Evolutionary conservation across 2,888 invertebrate species (phyloP).

Genomic region (Cheilosia variabilis): DNA sequence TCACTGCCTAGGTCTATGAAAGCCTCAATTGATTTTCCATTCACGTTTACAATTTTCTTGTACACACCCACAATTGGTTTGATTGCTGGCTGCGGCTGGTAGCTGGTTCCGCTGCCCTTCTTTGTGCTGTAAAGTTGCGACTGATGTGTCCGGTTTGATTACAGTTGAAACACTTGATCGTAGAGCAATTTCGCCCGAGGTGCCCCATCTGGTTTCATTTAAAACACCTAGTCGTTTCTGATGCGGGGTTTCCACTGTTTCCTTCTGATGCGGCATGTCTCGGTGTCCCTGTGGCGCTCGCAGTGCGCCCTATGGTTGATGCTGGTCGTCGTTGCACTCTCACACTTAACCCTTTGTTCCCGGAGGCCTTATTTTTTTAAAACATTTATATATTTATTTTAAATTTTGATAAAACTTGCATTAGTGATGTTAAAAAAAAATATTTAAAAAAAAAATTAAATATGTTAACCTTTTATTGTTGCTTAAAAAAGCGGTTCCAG

Average conservation of each 20-base stretch:
- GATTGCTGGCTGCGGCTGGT: not conserved
- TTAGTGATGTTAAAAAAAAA: too few relatives aligned
- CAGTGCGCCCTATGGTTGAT: too few relatives aligned
- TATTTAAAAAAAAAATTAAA: too few relatives aligned
- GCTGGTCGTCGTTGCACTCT: too few relatives aligned
- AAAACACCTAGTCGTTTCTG: not conserved
- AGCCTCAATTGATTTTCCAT: slow-evolving; percentile 4
- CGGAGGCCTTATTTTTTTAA: too few relatives aligned
- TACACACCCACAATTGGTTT: slow-evolving; percentile 3
- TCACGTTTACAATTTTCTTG: slow-evolving; percentile 15
- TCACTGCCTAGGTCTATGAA: slow-evolving; percentile 31
- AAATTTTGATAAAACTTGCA: too few relatives aligned
- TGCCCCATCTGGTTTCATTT: slow-evolving; percentile 20
- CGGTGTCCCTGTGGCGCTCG: too few relatives aligned
- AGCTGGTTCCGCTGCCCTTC: not conserved
- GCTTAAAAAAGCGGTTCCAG: too few relatives aligned
- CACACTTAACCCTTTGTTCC: too few relatives aligned
- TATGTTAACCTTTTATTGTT: too few relatives aligned
- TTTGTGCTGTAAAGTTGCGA: slow-evolving; percentile 19
- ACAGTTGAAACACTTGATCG: slow-evolving; percentile 21
- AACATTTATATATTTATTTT: too few relatives aligned
- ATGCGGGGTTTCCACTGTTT: not conserved
- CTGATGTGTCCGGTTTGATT: slow-evolving; percentile 27
- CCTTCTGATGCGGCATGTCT: too few relatives aligned
- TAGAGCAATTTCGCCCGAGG: not conserved